Base-by-base conservation (phyloP, 64 coral and sea anemone species). In the Orbicella faveolata region DNA sequence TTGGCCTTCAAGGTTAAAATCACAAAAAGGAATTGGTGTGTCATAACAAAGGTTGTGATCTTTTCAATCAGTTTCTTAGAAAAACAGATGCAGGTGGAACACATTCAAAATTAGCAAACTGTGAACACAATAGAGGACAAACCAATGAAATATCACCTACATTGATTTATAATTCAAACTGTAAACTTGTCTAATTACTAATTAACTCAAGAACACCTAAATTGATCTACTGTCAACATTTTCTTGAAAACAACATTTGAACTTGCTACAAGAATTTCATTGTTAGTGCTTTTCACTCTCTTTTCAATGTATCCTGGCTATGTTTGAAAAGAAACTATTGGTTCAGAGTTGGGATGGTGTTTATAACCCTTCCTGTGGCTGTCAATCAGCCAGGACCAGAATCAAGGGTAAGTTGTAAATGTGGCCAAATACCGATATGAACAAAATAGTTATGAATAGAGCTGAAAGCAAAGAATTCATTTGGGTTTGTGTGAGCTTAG, bases 111-210 rank as follows among this genome's bases (percentile, higher is more conserved):
- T 85, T 68, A 72, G 63, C 66, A 35, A 85, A 85, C 63, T 85
- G 64, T 70, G 48, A 85, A 85, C 36, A 85, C 18, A 72, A 72
- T 21, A 72, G 18, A 70, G 64, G 16, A 85, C 37, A 52, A 25
- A 23, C 82, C 82, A 85, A 85, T 85, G 64, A 72, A 72, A 85
- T 1, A 72, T 8, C 21, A 52, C 21, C 23, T 72, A 16, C 4
- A 26, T 11, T 70, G 39, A 85, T 72, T 85, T 51, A 79, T 52
- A 59, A 79, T 79, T 79, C 77, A 79, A n/a, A 79, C 52, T 79
- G 77, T 79, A n/a, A 72, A 85, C 36, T 52, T 37, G 62, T 67
- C 75, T 72, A 85, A 85, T 85, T 70, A 85, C 82, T 85, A 85
- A 85, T 85, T 72, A 85, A 85, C 36, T 72, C 44, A 72, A 85